Conservation (phyloP, 2,888 invertebrate genomes). For the Lamellibrachia columna region DNA sequence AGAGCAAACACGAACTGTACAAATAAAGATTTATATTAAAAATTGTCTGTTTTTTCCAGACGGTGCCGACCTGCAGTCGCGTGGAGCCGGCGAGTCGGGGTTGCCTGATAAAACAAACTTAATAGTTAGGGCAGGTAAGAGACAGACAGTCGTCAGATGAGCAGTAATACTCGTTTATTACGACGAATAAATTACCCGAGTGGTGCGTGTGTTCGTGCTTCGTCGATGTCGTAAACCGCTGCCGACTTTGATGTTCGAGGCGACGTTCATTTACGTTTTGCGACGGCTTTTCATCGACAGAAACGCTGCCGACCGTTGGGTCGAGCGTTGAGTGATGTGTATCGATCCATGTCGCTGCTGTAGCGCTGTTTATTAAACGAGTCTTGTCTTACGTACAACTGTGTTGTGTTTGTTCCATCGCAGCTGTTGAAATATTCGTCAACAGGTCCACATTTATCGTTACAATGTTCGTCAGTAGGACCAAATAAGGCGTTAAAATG, state of each 20-base stretch:
- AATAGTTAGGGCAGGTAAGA: conserved; percentile 12
- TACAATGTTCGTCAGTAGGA: not conserved
- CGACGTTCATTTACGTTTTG: conserved; percentile 10
- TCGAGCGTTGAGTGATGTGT: not conserved
- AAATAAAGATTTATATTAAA: not conserved
- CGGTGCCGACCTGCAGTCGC: not conserved
- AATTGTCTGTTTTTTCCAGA: not conserved
- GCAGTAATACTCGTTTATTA: conserved; percentile 16
- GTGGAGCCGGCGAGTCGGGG: not conserved
- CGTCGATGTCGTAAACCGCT: not conserved
- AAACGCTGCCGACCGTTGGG: not conserved
- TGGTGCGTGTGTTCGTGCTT: not conserved
- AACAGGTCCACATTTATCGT: not conserved
- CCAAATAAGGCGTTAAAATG: not conserved
- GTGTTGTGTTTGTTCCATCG: conserved; percentile 16
- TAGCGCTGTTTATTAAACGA: not conserved
- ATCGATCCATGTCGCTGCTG: not conserved
- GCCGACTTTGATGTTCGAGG: not conserved
- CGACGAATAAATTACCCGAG: not conserved
- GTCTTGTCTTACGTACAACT: not conserved
- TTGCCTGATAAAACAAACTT: not conserved
- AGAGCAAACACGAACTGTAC: not conserved
- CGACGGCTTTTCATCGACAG: conserved; percentile 9
- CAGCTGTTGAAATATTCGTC: not conserved
- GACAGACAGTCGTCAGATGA: not conserved